Conservation (phyloP, 2,888 invertebrate genomes). For the Beris chalybata region DNA sequence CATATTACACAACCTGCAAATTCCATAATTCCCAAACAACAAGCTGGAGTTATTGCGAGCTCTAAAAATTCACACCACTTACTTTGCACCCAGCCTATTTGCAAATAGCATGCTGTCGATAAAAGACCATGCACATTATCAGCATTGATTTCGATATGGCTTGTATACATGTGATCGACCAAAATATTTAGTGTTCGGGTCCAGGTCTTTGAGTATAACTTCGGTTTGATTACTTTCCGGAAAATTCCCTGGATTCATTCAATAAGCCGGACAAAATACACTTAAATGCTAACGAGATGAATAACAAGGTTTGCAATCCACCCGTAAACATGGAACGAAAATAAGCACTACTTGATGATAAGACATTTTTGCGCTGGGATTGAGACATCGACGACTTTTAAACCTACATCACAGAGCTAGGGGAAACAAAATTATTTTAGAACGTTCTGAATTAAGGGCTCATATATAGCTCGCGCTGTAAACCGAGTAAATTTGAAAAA, state of each 20-base stretch:
- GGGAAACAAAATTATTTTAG: not conserved
- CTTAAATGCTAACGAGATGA: not conserved
- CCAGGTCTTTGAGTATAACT: conserved; percentile 43
- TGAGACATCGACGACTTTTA: conserved; percentile 20
- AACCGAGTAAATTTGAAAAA: no score
- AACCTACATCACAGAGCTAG: conserved; percentile 36
- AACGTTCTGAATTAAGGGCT: no score
- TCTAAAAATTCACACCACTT: conserved; percentile 43
- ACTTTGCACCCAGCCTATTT: conserved; percentile 43
- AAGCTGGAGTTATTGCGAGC: conserved; percentile 41
- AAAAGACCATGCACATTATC: conserved; percentile 43
- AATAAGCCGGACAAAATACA: not conserved
- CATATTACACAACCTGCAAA: no score
- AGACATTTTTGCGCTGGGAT: conserved; percentile 35
- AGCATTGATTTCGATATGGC: conserved; percentile 41
- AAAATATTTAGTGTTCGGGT: conserved; percentile 41
- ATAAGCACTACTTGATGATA: conserved; percentile 45
- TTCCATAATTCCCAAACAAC: conserved; percentile 44
- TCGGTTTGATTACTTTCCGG: conserved; percentile 43
- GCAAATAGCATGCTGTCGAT: conserved; percentile 44
- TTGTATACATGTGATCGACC: conserved; percentile 46
- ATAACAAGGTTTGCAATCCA: conserved; percentile 15
- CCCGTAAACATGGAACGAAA: conserved; percentile 47
- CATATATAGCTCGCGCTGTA: no score
- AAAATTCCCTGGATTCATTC: conserved; percentile 42